phyloP scores from a whole-genome alignment of 2,113 vertebrate species.

The Forbesichthys agassizii region DNA sequence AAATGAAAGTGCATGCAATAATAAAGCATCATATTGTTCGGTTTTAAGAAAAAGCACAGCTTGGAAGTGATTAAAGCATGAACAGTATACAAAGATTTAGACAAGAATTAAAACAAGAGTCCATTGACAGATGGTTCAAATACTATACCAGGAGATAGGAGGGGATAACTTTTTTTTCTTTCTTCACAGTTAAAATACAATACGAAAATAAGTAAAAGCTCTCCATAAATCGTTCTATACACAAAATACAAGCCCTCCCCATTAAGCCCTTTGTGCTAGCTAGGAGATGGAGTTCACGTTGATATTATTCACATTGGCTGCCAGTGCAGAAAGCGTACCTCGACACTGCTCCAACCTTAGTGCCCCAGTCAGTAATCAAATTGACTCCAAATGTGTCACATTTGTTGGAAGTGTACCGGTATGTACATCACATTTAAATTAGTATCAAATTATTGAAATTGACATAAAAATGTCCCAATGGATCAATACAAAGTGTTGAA shows the following conservation, averaged over 20 bases:
- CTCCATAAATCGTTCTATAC: conserved; percentile 99
- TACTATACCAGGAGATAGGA: conserved; percentile 71
- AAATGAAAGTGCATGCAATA: conserved; percentile 99
- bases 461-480: conserved; percentile 89
- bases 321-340: conserved; percentile 81
- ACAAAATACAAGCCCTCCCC: conserved; percentile 90
- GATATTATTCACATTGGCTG: conserved; percentile 91
- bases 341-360: conserved; percentile 38
- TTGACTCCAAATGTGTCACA: conserved; percentile 39
- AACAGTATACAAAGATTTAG: conserved; percentile 64
- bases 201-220: conserved; percentile 99
- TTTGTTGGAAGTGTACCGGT: conserved; percentile 71
- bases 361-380: conserved; percentile 27
- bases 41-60: conserved; percentile 94
- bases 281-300: conserved; percentile 84
- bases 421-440: conserved; percentile 83
- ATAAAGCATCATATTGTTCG: conserved; percentile 89
- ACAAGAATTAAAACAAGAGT: conserved; percentile 66
- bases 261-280: conserved; percentile 92
- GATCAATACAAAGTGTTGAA: conserved; percentile 84
- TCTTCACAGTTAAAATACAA: conserved; percentile 97
- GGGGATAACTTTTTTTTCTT: conserved; percentile 78
- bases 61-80: conserved; percentile 88
- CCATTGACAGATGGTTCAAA: conserved; percentile 71
- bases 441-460: conserved; percentile 94